Percentiles rank a stretch among this genome's conserved stretches.
These are phyloP conservation scores for Drosophila subsilvestris DNA, from an alignment of 2,888 invertebrate genomes.

Conservation along the genomic window DNA sequence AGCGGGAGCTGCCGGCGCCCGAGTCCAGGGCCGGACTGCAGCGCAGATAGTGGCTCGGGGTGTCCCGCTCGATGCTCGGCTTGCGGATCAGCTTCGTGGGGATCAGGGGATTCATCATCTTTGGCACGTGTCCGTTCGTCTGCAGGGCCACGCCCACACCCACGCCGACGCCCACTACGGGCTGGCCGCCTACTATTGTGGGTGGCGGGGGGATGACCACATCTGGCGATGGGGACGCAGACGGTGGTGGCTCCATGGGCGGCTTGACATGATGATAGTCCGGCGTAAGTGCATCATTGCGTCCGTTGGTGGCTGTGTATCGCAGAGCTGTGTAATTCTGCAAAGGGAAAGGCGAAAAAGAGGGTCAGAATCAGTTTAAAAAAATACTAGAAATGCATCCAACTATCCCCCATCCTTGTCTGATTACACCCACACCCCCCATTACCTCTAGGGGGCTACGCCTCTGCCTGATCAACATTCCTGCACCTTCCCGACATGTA, in stretches of 20 bases:
- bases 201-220: constrained; percentile 67
- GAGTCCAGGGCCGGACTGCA: constrained; percentile 95
- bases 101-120: constrained; percentile 85
- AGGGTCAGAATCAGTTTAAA: background rate
- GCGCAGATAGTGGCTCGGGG: constrained; percentile 89
- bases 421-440: background rate
- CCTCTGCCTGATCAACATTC: constrained; percentile 58
- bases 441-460: constrained; percentile 17
- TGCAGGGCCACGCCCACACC: constrained; percentile 43
- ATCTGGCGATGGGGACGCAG: constrained; percentile 80
- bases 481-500: constrained; percentile 30
- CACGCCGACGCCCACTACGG: constrained; percentile 48
- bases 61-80: constrained; percentile 94
- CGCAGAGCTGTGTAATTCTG: constrained; percentile 82
- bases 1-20: constrained; percentile 94
- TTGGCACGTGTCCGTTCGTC: constrained; percentile 83
- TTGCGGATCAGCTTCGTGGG: constrained; percentile 92
- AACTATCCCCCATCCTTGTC: background rate
- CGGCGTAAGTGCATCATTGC: constrained; percentile 76
- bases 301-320: constrained; percentile 82
- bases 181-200: constrained; percentile 50
- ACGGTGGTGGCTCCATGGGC: constrained; percentile 82
- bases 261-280: constrained; percentile 82
- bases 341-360: constrained; percentile 37
- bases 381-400: background rate